Percentiles rank a stretch among this genome's conserved stretches.
These are phyloP conservation scores for Cercocebus atys DNA, from an alignment of 2,113 vertebrate species.

Conservation along the genomic window DNA sequence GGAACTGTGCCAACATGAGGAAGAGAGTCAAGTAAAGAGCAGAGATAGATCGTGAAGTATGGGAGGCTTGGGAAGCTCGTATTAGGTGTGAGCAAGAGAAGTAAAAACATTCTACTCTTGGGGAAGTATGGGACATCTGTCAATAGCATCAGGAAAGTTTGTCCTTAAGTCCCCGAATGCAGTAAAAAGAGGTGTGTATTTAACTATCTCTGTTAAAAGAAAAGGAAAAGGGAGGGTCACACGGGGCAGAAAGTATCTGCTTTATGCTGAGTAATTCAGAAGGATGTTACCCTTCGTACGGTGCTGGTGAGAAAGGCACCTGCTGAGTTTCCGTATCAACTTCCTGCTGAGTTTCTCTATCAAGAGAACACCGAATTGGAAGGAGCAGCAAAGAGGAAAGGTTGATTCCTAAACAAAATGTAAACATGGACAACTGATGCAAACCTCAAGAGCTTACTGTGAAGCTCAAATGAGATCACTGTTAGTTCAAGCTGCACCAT, in stretches of 20 bases:
- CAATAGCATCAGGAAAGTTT: neutral
- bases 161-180: neutral
- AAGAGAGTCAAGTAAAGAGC: neutral
- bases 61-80: neutral
- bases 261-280: conserved; percentile 47
- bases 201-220: conserved; percentile 32
- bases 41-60: neutral
- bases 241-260: conserved; percentile 20
- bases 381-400: conserved; percentile 38
- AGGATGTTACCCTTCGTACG: neutral
- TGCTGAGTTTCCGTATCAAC: conserved; percentile 58
- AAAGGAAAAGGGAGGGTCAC: neutral
- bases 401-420: conserved; percentile 42
- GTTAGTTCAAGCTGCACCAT: too few relatives aligned
- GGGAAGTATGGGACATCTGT: neutral
- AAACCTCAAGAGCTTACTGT: conserved; percentile 22
- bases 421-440: neutral
- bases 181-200: neutral
- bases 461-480: conserved; percentile 4
- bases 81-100: neutral
- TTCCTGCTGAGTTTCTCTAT: conserved; percentile 55
- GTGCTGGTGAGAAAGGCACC: conserved; percentile 34
- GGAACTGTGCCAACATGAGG: neutral
- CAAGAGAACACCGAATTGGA: conserved; percentile 36
- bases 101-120: neutral